Evolutionary conservation across 2,888 invertebrate genomes (phyloP).

Genomic region (Patella caerulea): DNA sequence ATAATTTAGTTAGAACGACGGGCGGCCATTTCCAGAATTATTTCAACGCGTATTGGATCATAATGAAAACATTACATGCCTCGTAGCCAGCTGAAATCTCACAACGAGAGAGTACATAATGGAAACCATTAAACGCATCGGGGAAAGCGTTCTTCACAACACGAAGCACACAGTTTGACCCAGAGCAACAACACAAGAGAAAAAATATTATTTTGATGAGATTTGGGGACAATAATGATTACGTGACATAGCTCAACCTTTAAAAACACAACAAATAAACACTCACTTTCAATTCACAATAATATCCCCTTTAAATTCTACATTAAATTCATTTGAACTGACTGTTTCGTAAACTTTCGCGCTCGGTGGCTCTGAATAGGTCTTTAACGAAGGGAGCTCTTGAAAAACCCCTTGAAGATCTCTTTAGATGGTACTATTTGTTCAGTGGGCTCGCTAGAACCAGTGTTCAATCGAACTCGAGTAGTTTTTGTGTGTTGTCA

Average conservation of each 20-base stretch:
- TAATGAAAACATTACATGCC: too few relatives aligned
- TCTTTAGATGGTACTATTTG: conserved; percentile 9
- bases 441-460: neutral
- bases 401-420: neutral
- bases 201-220: conserved; percentile 7
- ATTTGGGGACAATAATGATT: neutral
- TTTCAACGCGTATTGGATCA: too few relatives aligned
- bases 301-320: neutral
- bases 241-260: neutral
- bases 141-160: too few relatives aligned
- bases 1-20: too few relatives aligned
- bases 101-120: too few relatives aligned
- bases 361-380: neutral
- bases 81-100: too few relatives aligned
- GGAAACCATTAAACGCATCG: too few relatives aligned
- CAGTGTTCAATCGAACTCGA: neutral
- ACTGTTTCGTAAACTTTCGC: conserved; percentile 4
- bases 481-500: conserved; percentile 3
- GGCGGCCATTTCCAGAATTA: too few relatives aligned
- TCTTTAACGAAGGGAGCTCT: conserved; percentile 10
- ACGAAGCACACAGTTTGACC: too few relatives aligned
- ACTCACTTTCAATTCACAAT: neutral
- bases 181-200: neutral
- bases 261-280: conserved; percentile 7
- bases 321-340: neutral